These are phyloP conservation scores for Neocrepidodera transversa DNA, from an alignment of 2,888 invertebrate genomes.

Conservation along the genomic window DNA sequence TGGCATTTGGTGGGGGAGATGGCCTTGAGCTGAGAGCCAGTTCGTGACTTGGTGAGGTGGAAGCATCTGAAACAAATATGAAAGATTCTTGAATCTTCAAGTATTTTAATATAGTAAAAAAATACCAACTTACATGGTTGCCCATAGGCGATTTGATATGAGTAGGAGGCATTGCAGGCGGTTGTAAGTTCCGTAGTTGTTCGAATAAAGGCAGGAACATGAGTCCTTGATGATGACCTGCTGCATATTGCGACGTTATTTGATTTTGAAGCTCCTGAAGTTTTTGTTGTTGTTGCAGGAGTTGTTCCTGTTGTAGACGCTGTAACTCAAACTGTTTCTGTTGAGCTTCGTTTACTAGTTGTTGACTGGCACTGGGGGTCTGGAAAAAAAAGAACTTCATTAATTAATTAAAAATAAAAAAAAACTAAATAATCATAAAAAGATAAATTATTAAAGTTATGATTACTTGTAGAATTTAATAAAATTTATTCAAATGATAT, in stretches of 20 bases:
- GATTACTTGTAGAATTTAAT: too few relatives aligned
- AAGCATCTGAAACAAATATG: slow-evolving; percentile 63
- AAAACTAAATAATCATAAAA: too few relatives aligned
- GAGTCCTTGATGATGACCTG: slow-evolving; percentile 67
- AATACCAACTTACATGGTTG: slow-evolving; percentile 60
- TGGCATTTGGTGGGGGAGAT: slow-evolving; percentile 75
- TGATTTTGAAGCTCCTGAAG: slow-evolving; percentile 68
- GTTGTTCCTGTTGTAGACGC: slow-evolving; percentile 68
- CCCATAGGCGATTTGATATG: slow-evolving; percentile 53
- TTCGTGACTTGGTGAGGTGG: slow-evolving; percentile 64
- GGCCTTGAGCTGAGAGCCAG: slow-evolving; percentile 74
- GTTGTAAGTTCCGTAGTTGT: slow-evolving; percentile 63
- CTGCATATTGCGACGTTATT: slow-evolving; percentile 64
- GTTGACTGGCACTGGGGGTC: slow-evolving; percentile 53
- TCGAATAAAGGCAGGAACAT: slow-evolving; percentile 77
- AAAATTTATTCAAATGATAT: too few relatives aligned
- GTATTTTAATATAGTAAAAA: too few relatives aligned
- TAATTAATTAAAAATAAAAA: too few relatives aligned
- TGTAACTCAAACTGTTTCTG: slow-evolving; percentile 73
- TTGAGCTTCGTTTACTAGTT: slow-evolving; percentile 65
- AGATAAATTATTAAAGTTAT: too few relatives aligned
- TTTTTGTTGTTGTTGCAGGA: slow-evolving; percentile 65
- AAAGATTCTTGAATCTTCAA: too few relatives aligned
- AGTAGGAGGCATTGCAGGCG: slow-evolving; percentile 51
- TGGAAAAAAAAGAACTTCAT: slow-evolving; percentile 29